Evolutionary conservation across 1,140 invertebrate genomes (phyloP).

Genomic region (Amyelois transitella): DNA sequence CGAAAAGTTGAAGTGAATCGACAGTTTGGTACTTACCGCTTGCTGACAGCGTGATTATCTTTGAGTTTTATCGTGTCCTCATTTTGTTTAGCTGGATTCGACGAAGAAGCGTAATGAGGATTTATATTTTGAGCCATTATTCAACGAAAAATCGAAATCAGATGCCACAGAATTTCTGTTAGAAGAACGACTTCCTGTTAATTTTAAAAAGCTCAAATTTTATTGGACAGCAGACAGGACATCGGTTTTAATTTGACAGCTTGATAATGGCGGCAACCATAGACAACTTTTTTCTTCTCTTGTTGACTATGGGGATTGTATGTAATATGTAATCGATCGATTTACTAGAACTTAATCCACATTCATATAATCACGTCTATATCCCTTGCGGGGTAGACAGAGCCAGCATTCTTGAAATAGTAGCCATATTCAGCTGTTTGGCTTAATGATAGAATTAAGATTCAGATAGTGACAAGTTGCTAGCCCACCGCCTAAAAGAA

Average conservation of each 20-base stretch:
- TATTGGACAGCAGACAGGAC: constrained; percentile 62
- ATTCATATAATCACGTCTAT: too few relatives aligned
- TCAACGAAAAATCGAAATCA: constrained; percentile 48
- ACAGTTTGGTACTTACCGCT: constrained; percentile 79
- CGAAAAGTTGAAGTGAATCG: constrained; percentile 8
- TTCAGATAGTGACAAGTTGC: too few relatives aligned
- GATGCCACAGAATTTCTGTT: constrained; percentile 58
- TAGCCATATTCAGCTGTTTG: too few relatives aligned
- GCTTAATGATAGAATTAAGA: too few relatives aligned
- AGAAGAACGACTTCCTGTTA: constrained; percentile 58
- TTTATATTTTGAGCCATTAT: constrained; percentile 90
- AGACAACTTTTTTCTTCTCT: background rate
- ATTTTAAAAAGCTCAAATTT: constrained; percentile 73
- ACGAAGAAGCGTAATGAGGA: constrained; percentile 81
- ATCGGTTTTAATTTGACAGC: constrained; percentile 67
- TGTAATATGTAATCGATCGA: too few relatives aligned
- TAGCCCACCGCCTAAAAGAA: too few relatives aligned
- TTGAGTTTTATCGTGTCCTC: constrained; percentile 83
- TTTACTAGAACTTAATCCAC: too few relatives aligned
- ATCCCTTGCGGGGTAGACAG: too few relatives aligned
- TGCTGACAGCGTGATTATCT: constrained; percentile 90
- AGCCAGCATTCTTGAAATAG: too few relatives aligned
- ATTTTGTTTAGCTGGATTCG: constrained; percentile 80
- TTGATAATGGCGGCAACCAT: constrained; percentile 57
- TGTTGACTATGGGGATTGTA: too few relatives aligned